Base-by-base conservation (phyloP, 2,113 vertebrate genomes). In the Oncorhynchus keta region DNA sequence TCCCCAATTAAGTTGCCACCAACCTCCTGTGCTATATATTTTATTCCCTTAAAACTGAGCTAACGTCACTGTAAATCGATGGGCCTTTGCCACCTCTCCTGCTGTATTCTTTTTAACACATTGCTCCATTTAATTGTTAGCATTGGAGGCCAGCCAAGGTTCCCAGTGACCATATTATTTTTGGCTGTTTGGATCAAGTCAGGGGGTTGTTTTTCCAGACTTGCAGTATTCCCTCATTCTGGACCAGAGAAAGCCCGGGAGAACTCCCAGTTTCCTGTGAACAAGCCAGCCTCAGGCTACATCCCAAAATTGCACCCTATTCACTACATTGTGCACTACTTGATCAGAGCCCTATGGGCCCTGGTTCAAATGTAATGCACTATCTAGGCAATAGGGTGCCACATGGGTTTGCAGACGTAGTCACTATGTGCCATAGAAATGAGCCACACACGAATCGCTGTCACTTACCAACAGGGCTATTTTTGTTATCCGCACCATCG, bases 191-290 rank as follows among this genome's bases (percentile, higher is more conserved):
- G 70, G 73, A 59, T 71, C 11, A 28, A 30, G 67, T 83, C 65
- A 45, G 39, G 79, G 70, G 84, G 39, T 78, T 79, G 73, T 84
- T 90, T 87, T 90, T 89, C 84, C 87, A 90, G 81, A 88, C 87
- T 71, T 79, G 73, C 77, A 82, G 75, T 75, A 68, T 24, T 26
- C 24, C n/a, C 11, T 55, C 59, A 72, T 68, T 71, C 74, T 73
- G 20, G 79, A 72, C 75, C 64, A 14, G 9, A 81, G 78, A 83
- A 81, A 82, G 77, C 86, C 83, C 83, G 74, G 68, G 84, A 81
- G 85, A 81, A 39, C 83, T 81, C 80, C 81, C 83, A 3, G 70
- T 70, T 89, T 85, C 87, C 84, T 85, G 79, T 79, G 39, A 81
- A 74, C 12, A 51, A 48, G n/a, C 69, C 20, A 71, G 69, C 39